These are phyloP conservation scores for Echiichthys vipera DNA, from an alignment of 2,797 vertebrate species.

Conservation along the genomic window DNA sequence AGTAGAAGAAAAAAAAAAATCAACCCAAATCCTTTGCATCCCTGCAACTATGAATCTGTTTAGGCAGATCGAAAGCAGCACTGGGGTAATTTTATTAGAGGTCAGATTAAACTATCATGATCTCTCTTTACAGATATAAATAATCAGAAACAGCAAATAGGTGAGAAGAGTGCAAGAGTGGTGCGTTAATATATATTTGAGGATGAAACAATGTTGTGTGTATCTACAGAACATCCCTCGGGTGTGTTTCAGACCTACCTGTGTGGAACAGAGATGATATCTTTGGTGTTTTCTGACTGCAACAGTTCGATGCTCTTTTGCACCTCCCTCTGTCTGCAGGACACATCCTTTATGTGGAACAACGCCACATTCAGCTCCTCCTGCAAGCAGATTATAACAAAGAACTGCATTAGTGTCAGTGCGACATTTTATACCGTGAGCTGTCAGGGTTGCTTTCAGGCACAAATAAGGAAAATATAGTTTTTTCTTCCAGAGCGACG, in stretches of 20 bases:
- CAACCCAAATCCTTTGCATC: too few relatives aligned
- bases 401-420: slow-evolving; percentile 1
- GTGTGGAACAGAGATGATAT: slow-evolving; percentile 43
- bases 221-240: too few relatives aligned
- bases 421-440: background rate
- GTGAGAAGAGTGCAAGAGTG: background rate
- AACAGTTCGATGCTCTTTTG: slow-evolving; percentile 90
- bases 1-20: background rate
- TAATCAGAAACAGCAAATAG: background rate
- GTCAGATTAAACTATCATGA: background rate
- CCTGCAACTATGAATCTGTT: background rate
- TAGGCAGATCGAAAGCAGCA: background rate
- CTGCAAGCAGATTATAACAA: slow-evolving; percentile 72
- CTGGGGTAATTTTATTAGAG: background rate
- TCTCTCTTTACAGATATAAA: too few relatives aligned
- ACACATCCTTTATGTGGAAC: slow-evolving; percentile 92
- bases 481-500: background rate
- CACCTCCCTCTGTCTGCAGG: slow-evolving; percentile 90
- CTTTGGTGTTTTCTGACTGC: slow-evolving; percentile 84
- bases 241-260: slow-evolving; percentile 56
- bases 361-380: slow-evolving; percentile 92
- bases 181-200: background rate
- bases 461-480: background rate
- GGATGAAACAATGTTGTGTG: background rate
- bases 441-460: background rate